Percentiles rank a stretch among this genome's conserved stretches.
These are phyloP conservation scores for Anguilla marmorata DNA, from an alignment of 2,797 vertebrate species.

Conservation along the genomic window DNA sequence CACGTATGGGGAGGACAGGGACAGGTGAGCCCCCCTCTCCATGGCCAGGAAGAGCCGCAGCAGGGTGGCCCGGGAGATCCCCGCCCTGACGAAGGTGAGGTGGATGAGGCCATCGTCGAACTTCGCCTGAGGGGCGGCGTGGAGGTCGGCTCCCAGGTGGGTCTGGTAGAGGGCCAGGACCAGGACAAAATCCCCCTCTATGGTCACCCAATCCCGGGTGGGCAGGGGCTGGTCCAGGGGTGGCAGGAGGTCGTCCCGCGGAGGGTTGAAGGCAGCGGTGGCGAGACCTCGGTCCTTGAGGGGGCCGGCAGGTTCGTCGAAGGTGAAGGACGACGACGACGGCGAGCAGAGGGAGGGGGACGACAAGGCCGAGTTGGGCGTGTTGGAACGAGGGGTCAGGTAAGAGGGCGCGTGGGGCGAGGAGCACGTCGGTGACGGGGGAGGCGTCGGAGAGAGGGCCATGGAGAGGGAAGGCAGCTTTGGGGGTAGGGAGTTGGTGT, in stretches of 20 bases:
- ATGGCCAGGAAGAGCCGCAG: slow-evolving; percentile 87
- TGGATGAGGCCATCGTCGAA: slow-evolving; percentile 88
- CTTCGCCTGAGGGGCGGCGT: slow-evolving; percentile 80
- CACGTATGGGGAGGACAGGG: slow-evolving; percentile 77
- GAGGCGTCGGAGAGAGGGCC: slow-evolving; percentile 73
- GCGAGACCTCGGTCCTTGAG: slow-evolving; percentile 61
- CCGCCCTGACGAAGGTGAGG: slow-evolving; percentile 82
- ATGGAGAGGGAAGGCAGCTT: slow-evolving; percentile 73
- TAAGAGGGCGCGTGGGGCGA: slow-evolving; percentile 73
- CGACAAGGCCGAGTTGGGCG: slow-evolving; percentile 66
- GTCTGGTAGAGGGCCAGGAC: slow-evolving; percentile 84
- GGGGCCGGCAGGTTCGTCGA: slow-evolving; percentile 67
- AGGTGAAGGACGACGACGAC: slow-evolving; percentile 69
- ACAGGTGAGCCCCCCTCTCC: slow-evolving; percentile 83
- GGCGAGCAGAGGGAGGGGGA: slow-evolving; percentile 64
- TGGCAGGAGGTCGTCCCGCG: slow-evolving; percentile 77
- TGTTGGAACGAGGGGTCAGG: slow-evolving; percentile 69
- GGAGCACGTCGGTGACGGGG: slow-evolving; percentile 71
- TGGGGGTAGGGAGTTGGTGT: slow-evolving; percentile 76
- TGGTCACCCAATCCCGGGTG: slow-evolving; percentile 80
- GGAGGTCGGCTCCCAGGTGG: slow-evolving; percentile 84
- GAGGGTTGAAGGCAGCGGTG: slow-evolving; percentile 57
- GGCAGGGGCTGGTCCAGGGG: slow-evolving; percentile 83
- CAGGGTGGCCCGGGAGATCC: slow-evolving; percentile 83
- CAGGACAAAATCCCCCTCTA: slow-evolving; percentile 88